These are phyloP conservation scores for Drosophila seguyi DNA, from an alignment of 1,140 invertebrate genomes.

Conservation along the genomic window DNA sequence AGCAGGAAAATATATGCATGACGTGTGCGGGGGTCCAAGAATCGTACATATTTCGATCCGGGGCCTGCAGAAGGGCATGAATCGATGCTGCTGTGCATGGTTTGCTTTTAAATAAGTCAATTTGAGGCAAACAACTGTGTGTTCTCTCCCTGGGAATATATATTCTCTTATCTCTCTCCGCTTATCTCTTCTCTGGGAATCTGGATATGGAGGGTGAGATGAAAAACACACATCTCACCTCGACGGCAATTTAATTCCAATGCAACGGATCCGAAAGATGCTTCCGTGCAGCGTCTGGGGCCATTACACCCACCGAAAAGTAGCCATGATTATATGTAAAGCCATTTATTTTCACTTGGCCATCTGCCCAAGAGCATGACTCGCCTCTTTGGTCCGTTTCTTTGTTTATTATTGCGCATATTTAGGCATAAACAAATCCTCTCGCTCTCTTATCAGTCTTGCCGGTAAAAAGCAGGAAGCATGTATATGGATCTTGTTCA, in stretches of 20 bases:
- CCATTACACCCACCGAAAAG: conserved; percentile 48
- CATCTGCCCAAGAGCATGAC: conserved; percentile 77
- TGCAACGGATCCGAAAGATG: conserved; percentile 20
- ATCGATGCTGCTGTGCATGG: conserved; percentile 2
- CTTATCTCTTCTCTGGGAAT: conserved; percentile 6
- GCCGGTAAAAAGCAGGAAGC: conserved; percentile 10
- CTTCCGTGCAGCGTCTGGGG: conserved; percentile 37
- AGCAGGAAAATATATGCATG: conserved; percentile 49
- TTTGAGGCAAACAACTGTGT: background rate
- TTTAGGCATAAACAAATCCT: conserved; percentile 48
- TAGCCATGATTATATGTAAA: conserved; percentile 40
- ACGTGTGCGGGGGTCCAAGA: conserved; percentile 33
- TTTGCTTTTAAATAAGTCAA: conserved; percentile 2
- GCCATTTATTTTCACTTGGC: conserved; percentile 61
- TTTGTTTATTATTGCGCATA: conserved; percentile 69
- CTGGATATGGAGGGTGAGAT: background rate
- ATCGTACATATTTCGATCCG: conserved; percentile 44
- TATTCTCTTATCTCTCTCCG: conserved; percentile 21
- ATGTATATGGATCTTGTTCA: background rate
- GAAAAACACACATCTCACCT: conserved; percentile 23
- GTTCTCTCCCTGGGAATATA: conserved; percentile 27
- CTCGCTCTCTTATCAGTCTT: conserved; percentile 28
- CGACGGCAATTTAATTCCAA: conserved; percentile 33
- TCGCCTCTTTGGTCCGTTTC: conserved; percentile 53
- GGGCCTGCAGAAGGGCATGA: conserved; percentile 22